Evolutionary conservation across 2,888 invertebrate genomes (phyloP), one percentile per base, ranked within the genome.

Genomic region (Galerucella calmariensis): DNA sequence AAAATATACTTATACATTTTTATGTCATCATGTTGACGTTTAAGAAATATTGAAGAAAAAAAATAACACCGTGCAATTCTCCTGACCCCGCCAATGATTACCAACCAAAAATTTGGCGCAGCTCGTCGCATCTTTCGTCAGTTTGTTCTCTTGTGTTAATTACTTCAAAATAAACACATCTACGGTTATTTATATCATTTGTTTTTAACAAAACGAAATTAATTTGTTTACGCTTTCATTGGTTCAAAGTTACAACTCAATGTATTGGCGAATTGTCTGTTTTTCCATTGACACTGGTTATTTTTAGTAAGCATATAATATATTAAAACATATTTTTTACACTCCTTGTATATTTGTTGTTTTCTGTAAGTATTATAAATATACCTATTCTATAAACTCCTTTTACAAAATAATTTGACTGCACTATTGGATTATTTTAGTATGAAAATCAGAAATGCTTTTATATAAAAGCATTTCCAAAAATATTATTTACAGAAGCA

Each of bases 81-180:
- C 63, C 46, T 65, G 63, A 65, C 63, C 63, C 63, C 63, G 46
- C 63, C 63, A 65, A 65, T 65, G 63, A 65, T 44, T 56, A 65
- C 20, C 46, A 65, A 65, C 63, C 44, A 46, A 44, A 20, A 20
- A 41, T 65, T 65, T 65, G 63, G 63, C 63, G 46, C 44, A 44
- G 46, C 20, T 44, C 46, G 44, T 44, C 10, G 20, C 44, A 3
- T 41, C 44, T 41, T 65, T 65, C 63, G 63, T 65, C 46, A 65
- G 16, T 20, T 46, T n/a, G 63, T 65, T 46, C 63, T 65, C 10
- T 27, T 46, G 63, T 46, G 63, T 65, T 46, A 65, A 65, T 65
- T 65, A 65, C 24, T 65, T 46, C 16, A 65, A 65, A 65, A 65
- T 65, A 65, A 65, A 65, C 63, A 65, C 11, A 65, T 16, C 14